Evolutionary conservation across 2,888 invertebrate genomes (phyloP), one percentile per base, ranked within the genome.

Genomic region (Pandemis corylana): DNA sequence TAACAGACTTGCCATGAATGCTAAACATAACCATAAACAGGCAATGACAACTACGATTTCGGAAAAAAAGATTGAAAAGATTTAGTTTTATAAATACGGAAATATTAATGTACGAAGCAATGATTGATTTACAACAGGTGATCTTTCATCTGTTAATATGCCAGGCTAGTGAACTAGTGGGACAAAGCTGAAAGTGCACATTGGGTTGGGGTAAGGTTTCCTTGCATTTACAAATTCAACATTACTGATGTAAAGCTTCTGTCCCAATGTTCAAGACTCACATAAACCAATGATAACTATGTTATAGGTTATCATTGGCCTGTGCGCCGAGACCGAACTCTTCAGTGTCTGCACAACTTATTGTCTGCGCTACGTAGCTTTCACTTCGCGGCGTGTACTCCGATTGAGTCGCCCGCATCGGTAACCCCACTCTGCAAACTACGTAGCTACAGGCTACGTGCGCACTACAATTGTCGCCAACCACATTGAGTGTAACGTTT

Each of bases 281-380:
- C 90, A 85, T 91, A 93, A 89, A 94, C 94, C 94, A 94, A 94
- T 94, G 94, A 94, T 94, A 94, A 94, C 94, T 94, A 93, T 94
- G 94, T 94, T 94, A 94, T 94, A 94, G 94, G 94, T 94, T 94
- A 94, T 94, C 94, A 94, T 94, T 94, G 94, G 94, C 94, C 92
- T 93, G 94, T 94, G 94, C 94, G 93, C 93, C 94, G 94, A 93
- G 94, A 92, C 86, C 87, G 90, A 93, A 92, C 88, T 90, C 94
- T 87, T 89, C 94, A 91, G 94, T 93, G 93, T 92, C 94, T 93
- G 94, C 94, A 94, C 94, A 93, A 87, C 93, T 94, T 92, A 93
- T 94, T 90, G 90, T 93, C 94, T 93, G 92, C 94, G 94, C 94
- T 92, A 92, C 94, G 94, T 94, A 94, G 94, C 87, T 91, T 94